Conservation (phyloP, 2,888 invertebrate species). For the Mantis religiosa region DNA sequence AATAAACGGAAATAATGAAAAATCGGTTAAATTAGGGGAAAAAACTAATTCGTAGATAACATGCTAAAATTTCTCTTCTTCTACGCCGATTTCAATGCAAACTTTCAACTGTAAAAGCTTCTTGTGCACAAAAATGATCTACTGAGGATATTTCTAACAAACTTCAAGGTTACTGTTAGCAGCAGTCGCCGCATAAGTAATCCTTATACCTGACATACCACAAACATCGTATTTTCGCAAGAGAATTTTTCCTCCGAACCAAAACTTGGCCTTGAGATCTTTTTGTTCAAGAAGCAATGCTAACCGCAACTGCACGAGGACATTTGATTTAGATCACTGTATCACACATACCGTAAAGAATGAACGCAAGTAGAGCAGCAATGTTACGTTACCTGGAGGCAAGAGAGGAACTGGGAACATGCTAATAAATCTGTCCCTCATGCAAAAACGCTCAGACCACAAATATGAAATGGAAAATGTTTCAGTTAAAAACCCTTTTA, state of each 20-base stretch:
- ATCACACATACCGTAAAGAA: not conserved
- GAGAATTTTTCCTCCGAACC: not conserved
- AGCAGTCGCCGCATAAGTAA: not conserved
- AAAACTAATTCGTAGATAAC: no score
- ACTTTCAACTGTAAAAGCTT: no score
- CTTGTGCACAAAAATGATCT: no score
- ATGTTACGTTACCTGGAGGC: not conserved
- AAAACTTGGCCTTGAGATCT: not conserved
- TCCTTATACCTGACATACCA: not conserved
- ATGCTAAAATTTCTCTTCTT: no score
- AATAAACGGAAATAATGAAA: no score
- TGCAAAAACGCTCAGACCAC: no score
- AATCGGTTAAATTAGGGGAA: no score
- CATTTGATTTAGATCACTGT: not conserved
- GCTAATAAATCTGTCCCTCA: not conserved
- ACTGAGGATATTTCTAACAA: not conserved
- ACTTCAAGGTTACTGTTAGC: not conserved
- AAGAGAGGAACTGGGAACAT: not conserved
- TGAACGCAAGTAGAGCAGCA: not conserved
- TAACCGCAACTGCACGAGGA: not conserved
- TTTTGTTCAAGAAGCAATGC: not conserved
- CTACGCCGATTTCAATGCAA: no score
- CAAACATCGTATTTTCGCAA: not conserved
- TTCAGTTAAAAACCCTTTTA: no score
- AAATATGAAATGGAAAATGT: no score